Base-by-base conservation (phyloP, 2,113 vertebrate genomes). In the Calidris pygmaea region DNA sequence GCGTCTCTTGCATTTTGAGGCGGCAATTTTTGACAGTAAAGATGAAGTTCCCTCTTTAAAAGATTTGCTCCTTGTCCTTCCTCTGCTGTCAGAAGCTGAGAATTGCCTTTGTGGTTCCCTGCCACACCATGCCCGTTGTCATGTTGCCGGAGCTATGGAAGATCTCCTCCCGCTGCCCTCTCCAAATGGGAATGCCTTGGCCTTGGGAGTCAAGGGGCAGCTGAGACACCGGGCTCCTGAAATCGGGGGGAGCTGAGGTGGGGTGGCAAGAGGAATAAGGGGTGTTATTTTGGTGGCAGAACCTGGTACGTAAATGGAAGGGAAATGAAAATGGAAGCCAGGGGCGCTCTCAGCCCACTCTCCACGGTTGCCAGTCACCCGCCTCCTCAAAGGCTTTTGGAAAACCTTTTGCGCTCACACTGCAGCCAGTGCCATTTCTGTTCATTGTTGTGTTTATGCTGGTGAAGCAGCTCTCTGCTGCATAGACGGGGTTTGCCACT, bases 291-390 rank as follows among this genome's bases (percentile, higher is more conserved):
- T 70, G 7, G 9, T 13, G 65, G 27, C 59, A 55, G 45, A 59
- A 91, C 24, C 67, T 58, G 30, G 10, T 47, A 21, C 60, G 22
- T 88, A 68, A 12, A 1, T 7, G 0, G 5, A 39, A 14, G 30
- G 10, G 39, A 45, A 32, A 30, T 1, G 7, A 35, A 26, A n/a
- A 14, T 1, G 7, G 41, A 23, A n/a, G 11, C 7, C 39, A 3
- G 10, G 19, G 35, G 15, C 24, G 53, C 34, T 43, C 76, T 34
- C 72, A 68, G 21, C 60, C 9, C 14, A 0, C 9, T 34, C 7
- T 39, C n/a, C 4, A 0, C 9, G 35, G 23, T 10, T 53, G 53
- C 30, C n/a, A 15, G 1, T 21, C 0, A 0, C 67, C 65, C 1
- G 1, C 48, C 34, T 55, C 35, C 35, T 47, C 1, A 41, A 13